A percentile compares a stretch with the other conserved stretches of the same genome.
These are phyloP conservation scores for Tortricodes alternella DNA, from an alignment of 2,888 invertebrate species.

Conservation along the genomic window DNA sequence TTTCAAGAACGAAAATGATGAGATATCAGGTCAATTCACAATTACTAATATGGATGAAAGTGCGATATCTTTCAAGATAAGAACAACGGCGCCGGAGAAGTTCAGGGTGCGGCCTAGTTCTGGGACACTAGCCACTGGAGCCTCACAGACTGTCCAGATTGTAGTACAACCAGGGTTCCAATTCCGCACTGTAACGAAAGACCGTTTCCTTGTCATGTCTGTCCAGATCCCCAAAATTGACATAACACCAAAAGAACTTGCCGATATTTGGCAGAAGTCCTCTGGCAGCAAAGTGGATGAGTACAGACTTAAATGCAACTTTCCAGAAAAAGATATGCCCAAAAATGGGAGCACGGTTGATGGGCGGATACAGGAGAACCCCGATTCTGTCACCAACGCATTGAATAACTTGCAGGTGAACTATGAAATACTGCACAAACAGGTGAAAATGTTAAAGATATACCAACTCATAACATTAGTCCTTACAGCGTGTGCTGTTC, in stretches of 20 bases:
- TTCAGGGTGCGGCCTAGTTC: conserved; percentile 95
- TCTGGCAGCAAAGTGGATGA: conserved; percentile 85
- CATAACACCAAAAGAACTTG: conserved; percentile 83
- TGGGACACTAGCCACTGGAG: conserved; percentile 87
- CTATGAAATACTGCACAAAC: conserved; percentile 55
- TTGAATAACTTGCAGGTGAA: conserved; percentile 62
- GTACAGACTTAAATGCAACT: conserved; percentile 87
- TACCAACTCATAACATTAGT: conserved; percentile 62
- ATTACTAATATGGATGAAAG: conserved; percentile 87
- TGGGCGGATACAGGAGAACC: conserved; percentile 82
- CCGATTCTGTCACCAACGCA: conserved; percentile 89
- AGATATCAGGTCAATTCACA: conserved; percentile 85
- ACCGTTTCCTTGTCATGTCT: conserved; percentile 95
- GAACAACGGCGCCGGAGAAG: conserved; percentile 97
- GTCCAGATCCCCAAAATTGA: conserved; percentile 85
- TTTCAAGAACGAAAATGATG: conserved; percentile 86
- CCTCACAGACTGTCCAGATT: conserved; percentile 86
- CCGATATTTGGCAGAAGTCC: conserved; percentile 88
- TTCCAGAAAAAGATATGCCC: conserved; percentile 69
- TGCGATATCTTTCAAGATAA: conserved; percentile 86
- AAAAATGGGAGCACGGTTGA: conserved; percentile 61
- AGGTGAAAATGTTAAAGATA: conserved; percentile 58
- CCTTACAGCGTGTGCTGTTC: conserved; percentile 54
- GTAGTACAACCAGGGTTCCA: conserved; percentile 89
- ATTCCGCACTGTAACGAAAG: conserved; percentile 86